Evolutionary conservation across 2,113 vertebrate genomes (phyloP).

Genomic region (Dryoscopus gambensis): DNA sequence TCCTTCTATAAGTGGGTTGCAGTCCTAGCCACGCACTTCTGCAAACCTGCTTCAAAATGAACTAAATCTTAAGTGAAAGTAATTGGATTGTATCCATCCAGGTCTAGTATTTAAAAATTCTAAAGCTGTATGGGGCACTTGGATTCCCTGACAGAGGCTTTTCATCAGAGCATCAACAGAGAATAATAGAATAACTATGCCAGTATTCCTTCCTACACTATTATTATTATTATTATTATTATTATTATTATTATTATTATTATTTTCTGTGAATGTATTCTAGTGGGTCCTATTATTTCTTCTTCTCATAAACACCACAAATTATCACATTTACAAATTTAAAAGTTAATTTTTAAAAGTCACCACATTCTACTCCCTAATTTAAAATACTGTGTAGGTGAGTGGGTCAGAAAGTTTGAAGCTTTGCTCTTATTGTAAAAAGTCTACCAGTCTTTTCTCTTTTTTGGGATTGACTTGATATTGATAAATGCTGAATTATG

Average conservation of each 20-base stretch:
- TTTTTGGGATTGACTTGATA: slow-evolving; percentile 55
- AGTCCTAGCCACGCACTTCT: not conserved
- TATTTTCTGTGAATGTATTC: not conserved
- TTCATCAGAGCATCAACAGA: not conserved
- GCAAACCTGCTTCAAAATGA: not conserved
- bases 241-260: not conserved
- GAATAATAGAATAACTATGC: not conserved
- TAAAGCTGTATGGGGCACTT: not conserved
- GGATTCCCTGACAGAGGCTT: not conserved
- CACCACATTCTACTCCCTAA: not conserved
- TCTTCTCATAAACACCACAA: not conserved
- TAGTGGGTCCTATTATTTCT: not conserved
- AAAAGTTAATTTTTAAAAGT: not conserved
- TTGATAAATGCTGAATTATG: slow-evolving; percentile 64
- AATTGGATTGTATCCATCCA: not conserved
- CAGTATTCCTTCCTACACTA: not conserved
- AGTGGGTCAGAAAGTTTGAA: not conserved
- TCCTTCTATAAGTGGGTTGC: not conserved
- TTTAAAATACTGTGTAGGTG: not conserved
- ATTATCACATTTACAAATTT: not conserved
- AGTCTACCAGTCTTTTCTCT: not conserved
- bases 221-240: not conserved
- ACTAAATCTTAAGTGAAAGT: not conserved
- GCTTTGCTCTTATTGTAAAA: not conserved
- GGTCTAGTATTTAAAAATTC: not conserved